Evolutionary conservation across 2,888 invertebrate species (phyloP), one percentile per base, ranked within the genome.

Genomic region (Amphipoea oculea): DNA sequence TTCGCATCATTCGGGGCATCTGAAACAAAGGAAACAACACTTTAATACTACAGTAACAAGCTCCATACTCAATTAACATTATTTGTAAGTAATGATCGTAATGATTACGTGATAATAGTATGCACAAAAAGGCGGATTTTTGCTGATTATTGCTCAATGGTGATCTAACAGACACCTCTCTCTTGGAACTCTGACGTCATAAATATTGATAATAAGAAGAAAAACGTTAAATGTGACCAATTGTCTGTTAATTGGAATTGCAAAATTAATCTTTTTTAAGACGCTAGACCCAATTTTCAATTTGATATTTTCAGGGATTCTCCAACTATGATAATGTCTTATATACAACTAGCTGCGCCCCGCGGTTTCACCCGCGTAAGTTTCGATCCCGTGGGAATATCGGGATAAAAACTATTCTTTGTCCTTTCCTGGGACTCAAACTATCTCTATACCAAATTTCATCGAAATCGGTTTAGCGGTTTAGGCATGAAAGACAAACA

Each of bases 1-100:
- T 98, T 97, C 95, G 98, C 98, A 97, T 98, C 98, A 96, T 97
- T 98, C 82, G 98, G 98, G 92, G 98, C 98, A 97, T 98, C 98
- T 98, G 98, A 66, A 98, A 98, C 92, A 96, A 96, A 91, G 90
- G 84, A 93, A 93, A 90, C 78, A 5, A 77, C 80, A 88, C 89
- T 88, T 88, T 90, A 84, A 73, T 4, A 36, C 23, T 20, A 5
- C 1, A 0, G 0, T 0, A 0, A 17, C 67, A 85, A 82, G 54
- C 12, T n/a, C 29, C 51, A 78, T 76, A 71, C 23, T 78, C 48
- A 54, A 36, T 75, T 67, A 20, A 51, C 9, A 70, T 17, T 68
- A 3, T 74, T 45, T 51, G 42, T 63, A 40, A 65, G 40, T 76
- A 73, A 86, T 82, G 66, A 36, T 73, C 23, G 57, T 79, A 70